Conservation (phyloP, 2,888 invertebrate species). For the Steinernema scapterisci region DNA sequence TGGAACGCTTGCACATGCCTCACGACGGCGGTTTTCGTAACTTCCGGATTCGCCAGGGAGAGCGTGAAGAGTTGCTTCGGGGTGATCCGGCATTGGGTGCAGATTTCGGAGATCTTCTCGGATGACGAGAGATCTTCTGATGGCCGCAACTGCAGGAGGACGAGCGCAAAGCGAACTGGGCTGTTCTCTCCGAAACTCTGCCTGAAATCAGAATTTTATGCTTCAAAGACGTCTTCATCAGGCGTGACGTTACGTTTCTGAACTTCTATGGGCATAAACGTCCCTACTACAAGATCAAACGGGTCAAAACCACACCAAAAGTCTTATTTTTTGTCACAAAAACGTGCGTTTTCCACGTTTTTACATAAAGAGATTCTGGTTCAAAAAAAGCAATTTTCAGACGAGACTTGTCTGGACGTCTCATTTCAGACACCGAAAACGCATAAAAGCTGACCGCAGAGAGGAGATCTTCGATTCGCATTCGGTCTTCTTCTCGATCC, state of each 20-base stretch:
- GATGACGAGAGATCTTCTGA: constrained; percentile 78
- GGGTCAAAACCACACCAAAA: too few relatives aligned
- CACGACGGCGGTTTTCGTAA: constrained; percentile 31
- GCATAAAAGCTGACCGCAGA: constrained; percentile 68
- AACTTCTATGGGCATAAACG: too few relatives aligned
- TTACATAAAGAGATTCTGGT: too few relatives aligned
- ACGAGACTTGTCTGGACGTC: too few relatives aligned
- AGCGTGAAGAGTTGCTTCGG: constrained; percentile 89
- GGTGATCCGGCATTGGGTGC: constrained; percentile 86
- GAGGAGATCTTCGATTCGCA: constrained; percentile 85
- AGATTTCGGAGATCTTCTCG: constrained; percentile 87
- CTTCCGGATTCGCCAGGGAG: constrained; percentile 73
- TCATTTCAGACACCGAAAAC: constrained; percentile 3
- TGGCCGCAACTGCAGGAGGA: constrained; percentile 82
- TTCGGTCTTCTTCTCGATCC: constrained; percentile 92
- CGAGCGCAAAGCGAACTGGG: constrained; percentile 78
- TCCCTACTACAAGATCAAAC: too few relatives aligned
- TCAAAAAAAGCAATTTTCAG: too few relatives aligned
- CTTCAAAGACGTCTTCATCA: too few relatives aligned
- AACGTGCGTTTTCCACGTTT: too few relatives aligned
- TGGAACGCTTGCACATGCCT: constrained; percentile 90
- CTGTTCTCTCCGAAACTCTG: constrained; percentile 67
- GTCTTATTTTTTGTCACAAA: too few relatives aligned
- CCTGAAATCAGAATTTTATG: too few relatives aligned
- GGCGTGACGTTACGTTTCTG: too few relatives aligned